Evolutionary conservation across 2,888 invertebrate species (phyloP), one percentile per base, ranked within the genome.

Genomic region (Bugula neritina): DNA sequence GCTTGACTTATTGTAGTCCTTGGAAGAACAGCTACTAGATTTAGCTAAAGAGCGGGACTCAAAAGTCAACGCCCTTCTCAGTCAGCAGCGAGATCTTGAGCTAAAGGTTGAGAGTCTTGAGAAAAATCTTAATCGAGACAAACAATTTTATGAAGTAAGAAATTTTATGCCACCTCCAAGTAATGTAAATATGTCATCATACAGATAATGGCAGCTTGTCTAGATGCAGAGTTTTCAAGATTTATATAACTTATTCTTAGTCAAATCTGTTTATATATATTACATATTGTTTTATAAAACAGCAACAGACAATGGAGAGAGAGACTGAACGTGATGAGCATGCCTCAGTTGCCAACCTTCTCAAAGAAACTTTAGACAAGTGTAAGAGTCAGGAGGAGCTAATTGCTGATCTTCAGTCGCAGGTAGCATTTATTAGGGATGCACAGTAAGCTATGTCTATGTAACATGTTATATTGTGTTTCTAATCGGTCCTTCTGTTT

Each of bases 291-390:
- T 10, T 43, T 43, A 17, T 55, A 5, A 5, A 31, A 27, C 34
- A 63, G 63, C 63, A 63, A 63, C 63, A 63, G 31, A 63, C 63
- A 25, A 10, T 5, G 31, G 63, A 63, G n/a, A 25, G 63, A n/a
- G 63, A 63, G 31, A 13, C n/a, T 2, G 63, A 63, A n/a, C 27
- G 63, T 5, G 63, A 63, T 13, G 63, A 63, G n/a, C 43, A 43
- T 43, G 17, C 10, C 17, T 10, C 10, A 43, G 43, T 43, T 10
- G 5, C 43, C 43, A 43, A 63, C 25, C 31, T 10, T 13, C 63
- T 63, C 5, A 31, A 27, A 27, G 63, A 21, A 10, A 10, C 31
- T 1, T 17, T 13, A 17, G 63, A 63, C 25, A 21, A 63, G 63
- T 43, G 43, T 43, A 43, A 43, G 43, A 43, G 17, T 17, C 43